These are phyloP conservation scores for Xenopus borealis DNA, from an alignment of 2,113 vertebrate genomes.

Conservation along the genomic window DNA sequence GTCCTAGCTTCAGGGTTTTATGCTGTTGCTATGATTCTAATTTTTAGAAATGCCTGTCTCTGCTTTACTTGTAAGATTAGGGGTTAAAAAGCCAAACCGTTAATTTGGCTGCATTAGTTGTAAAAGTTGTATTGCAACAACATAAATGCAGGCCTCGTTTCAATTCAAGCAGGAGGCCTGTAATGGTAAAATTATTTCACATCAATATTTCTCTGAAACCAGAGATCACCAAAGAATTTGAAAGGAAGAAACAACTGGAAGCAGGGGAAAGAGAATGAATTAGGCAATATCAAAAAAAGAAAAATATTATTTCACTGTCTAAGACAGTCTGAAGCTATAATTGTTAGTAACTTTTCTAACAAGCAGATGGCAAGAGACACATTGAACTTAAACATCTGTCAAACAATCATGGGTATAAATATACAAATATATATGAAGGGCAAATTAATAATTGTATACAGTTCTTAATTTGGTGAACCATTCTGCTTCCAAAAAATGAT, in stretches of 20 bases:
- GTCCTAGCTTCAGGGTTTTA: too few species aligned
- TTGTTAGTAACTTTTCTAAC: slow-evolving; percentile 35
- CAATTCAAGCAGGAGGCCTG: slow-evolving; percentile 19
- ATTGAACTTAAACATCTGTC: slow-evolving; percentile 36
- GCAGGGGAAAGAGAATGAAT: neutral
- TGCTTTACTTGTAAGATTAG: neutral
- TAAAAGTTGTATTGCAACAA: slow-evolving; percentile 13
- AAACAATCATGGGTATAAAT: slow-evolving; percentile 33
- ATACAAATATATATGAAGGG: slow-evolving; percentile 18
- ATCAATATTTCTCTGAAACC: slow-evolving; percentile 35
- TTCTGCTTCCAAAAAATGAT: neutral
- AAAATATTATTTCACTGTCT: slow-evolving; percentile 43
- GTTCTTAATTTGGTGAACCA: neutral
- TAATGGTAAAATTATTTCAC: slow-evolving; percentile 31
- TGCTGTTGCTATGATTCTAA: too few species aligned
- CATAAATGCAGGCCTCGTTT: slow-evolving; percentile 29
- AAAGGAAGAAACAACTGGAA: slow-evolving; percentile 3
- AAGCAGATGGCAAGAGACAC: slow-evolving; percentile 31
- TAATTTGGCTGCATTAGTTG: slow-evolving; percentile 6
- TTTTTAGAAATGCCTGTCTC: too few species aligned
- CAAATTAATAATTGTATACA: neutral
- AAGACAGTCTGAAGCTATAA: slow-evolving; percentile 26
- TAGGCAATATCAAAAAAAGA: slow-evolving; percentile 35
- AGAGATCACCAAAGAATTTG: slow-evolving; percentile 9
- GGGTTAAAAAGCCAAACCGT: neutral